phyloP scores from a whole-genome alignment of 2,113 vertebrate genomes.

The Nothobranchius kuhntae region DNA sequence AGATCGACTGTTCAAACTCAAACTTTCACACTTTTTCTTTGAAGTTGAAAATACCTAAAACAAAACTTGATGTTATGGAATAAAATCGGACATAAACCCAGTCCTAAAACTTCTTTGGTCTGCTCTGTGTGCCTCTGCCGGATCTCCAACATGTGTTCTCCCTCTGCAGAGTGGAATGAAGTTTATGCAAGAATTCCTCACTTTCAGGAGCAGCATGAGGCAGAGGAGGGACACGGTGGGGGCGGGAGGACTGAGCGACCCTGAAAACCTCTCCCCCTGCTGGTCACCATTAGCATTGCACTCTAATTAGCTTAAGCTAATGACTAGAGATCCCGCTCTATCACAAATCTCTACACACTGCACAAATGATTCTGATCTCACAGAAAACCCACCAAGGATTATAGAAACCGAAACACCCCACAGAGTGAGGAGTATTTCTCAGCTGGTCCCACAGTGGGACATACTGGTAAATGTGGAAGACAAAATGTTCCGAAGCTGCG shows the following conservation, averaged over 20 bases:
- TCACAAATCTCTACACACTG: constrained; percentile 15
- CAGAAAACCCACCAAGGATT: constrained; percentile 1
- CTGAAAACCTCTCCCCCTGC: constrained; percentile 62
- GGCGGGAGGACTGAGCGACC: constrained; percentile 15
- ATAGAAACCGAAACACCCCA: constrained; percentile 17
- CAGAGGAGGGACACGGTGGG: constrained; percentile 59
- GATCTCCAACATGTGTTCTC: constrained; percentile 65
- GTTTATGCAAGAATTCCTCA: constrained; percentile 60
- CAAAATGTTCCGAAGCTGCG: constrained; percentile 46
- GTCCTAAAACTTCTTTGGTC: constrained; percentile 24
- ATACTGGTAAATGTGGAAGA: constrained; percentile 40
- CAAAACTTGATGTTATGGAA: constrained; percentile 34
- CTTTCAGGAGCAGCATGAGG: constrained; percentile 49
- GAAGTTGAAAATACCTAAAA: constrained; percentile 25
- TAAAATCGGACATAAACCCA: constrained; percentile 38
- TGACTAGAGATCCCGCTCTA: constrained; percentile 10
- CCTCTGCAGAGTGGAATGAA: constrained; percentile 61
- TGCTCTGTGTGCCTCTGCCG: constrained; percentile 25
- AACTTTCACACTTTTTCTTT: constrained; percentile 6
- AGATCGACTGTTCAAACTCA: constrained; percentile 34
- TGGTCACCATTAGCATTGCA: constrained; percentile 42
- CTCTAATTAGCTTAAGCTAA: not conserved
- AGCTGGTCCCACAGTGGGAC: constrained; percentile 33
- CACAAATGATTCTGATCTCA: constrained; percentile 5
- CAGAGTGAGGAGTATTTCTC: constrained; percentile 46